Base-by-base conservation (phyloP, 1,140 invertebrate genomes). In the Leptoteleia sp. region DNA sequence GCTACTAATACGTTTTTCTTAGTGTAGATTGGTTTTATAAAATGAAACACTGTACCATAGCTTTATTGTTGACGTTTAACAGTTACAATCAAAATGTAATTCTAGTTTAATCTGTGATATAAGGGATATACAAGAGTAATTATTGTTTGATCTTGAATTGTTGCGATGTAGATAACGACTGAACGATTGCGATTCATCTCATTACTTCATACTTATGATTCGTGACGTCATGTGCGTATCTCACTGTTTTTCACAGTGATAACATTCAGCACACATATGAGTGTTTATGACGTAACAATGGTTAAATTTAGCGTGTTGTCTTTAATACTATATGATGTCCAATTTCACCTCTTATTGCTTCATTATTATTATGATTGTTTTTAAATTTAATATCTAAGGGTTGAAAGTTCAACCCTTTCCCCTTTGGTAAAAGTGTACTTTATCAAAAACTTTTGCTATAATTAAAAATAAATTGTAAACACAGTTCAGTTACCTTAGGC, bases 31-130 rank as follows among this genome's bases (percentile, higher is more conserved):
- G 47, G 12, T 54, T 65, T 65, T 43, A 15, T 68, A 55, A 55
- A 15, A 16, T 31, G 11, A 57, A 33, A 19, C 25, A 29, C 35
- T 55, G 64, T 68, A 47, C 2, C 19, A 37, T 67, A 33, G 22
- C 12, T 57, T 48, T 57, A 22, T 48, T 57, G 52, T 68, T 57
- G 43, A 54, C 38, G 47, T 67, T 67, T 54, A n/a, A 68, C 15
- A 40, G 31, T 57, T 68, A 47, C 43, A 68, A 68, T 68, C 64
- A 68, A 68, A 68, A 68, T 48, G 29, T 48, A 48, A 68, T 22
- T 48, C 47, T 55, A 67, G 38, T 67, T 67, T 67, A 67, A 67
- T 55, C 62, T 67, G 62, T 67, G 62, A 67, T 67, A 67, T 40
- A 35, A 67, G 27, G 17, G 7, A 9, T 12, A 64, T 50, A 43